A percentile compares a stretch with the other conserved stretches of the same genome.
Evolutionary conservation across 2,113 vertebrate species (phyloP).

Genomic region (Dissostichus mawsoni): DNA sequence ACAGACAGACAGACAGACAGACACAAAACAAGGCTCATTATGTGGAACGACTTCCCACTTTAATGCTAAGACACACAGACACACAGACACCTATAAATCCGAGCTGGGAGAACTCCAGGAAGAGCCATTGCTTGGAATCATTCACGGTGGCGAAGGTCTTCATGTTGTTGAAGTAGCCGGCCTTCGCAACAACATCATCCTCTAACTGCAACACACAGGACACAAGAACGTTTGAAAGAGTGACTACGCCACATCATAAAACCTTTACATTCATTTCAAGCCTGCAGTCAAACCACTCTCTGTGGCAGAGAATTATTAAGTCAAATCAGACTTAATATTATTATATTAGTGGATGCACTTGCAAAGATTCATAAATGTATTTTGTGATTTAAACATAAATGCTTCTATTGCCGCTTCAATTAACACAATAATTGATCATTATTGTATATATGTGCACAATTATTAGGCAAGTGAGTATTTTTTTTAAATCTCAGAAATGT

Average conservation of each 20-base stretch:
- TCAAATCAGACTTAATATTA: too few species aligned
- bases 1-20: not conserved
- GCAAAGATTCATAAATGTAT: too few species aligned
- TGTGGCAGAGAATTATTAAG: too few species aligned
- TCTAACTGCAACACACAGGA: conserved; percentile 85
- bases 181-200: conserved; percentile 94
- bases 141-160: conserved; percentile 87
- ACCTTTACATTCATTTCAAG: too few species aligned
- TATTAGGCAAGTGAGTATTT: too few species aligned
- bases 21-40: not conserved
- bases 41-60: not conserved
- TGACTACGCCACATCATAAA: not conserved
- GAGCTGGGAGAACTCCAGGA: conserved; percentile 95
- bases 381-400: too few species aligned
- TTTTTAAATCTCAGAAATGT: too few species aligned
- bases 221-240: not conserved
- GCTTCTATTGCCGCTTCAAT: too few species aligned
- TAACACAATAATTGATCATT: too few species aligned
- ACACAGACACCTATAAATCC: conserved; percentile 93
- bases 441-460: too few species aligned
- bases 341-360: too few species aligned
- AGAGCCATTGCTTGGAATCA: conserved; percentile 90
- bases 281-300: too few species aligned
- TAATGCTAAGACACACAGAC: not conserved
- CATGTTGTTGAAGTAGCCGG: conserved; percentile 90